Conservation (phyloP, 2,797 vertebrate species). For the Malacoctenus gilli region DNA sequence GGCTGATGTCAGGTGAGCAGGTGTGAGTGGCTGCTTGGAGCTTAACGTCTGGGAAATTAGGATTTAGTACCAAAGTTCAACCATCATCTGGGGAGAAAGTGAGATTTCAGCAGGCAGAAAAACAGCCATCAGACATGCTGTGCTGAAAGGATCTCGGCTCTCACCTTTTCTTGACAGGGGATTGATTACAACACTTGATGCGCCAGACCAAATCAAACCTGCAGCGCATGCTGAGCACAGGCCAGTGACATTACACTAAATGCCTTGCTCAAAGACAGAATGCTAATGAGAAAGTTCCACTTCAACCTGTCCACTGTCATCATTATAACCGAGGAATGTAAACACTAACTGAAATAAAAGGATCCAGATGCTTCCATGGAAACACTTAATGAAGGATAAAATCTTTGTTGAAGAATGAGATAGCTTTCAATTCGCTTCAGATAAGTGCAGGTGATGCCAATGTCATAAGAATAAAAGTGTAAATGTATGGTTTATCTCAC, state of each 20-base stretch:
- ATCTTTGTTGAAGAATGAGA: too few relatives aligned
- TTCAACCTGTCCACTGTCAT: background rate
- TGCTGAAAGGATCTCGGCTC: slow-evolving; percentile 1
- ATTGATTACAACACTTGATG: slow-evolving; percentile 8
- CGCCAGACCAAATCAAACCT: slow-evolving; percentile 4
- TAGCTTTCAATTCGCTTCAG: too few relatives aligned
- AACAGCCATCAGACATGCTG: background rate
- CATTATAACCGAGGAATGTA: too few relatives aligned
- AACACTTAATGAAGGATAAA: too few relatives aligned
- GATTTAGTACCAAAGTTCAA: slow-evolving; percentile 1
- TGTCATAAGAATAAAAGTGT: too few relatives aligned
- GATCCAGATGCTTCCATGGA: too few relatives aligned
- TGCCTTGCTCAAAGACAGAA: slow-evolving; percentile 6
- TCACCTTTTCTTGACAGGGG: slow-evolving; percentile 7
- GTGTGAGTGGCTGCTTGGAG: background rate
- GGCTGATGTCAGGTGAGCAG: background rate
- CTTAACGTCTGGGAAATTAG: background rate
- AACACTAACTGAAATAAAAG: too few relatives aligned
- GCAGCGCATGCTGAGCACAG: slow-evolving; percentile 7
- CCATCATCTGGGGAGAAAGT: background rate
- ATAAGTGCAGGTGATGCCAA: too few relatives aligned
- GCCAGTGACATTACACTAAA: slow-evolving; percentile 1
- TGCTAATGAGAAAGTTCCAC: slow-evolving; percentile 1
- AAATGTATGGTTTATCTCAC: too few relatives aligned
- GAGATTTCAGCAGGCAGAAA: background rate